Conservation (phyloP, 2,888 invertebrate genomes). For the Caenorhabditis becei region DNA sequence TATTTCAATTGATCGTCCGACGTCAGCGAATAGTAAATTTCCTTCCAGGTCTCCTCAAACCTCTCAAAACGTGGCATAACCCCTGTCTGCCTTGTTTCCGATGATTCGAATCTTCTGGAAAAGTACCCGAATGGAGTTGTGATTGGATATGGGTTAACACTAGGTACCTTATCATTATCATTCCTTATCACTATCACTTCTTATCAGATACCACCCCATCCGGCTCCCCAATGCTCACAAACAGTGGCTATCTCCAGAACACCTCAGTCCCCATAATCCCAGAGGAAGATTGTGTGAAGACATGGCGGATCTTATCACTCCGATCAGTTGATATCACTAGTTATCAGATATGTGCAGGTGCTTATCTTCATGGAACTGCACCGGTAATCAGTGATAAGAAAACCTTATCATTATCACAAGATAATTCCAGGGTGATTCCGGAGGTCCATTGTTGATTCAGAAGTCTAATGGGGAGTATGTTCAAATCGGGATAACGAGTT, state of each 20-base stretch:
- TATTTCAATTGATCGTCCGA: too few species aligned
- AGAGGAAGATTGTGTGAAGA: conserved; percentile 34
- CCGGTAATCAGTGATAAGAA: conserved; percentile 46
- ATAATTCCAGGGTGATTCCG: conserved; percentile 69
- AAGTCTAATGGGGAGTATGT: conserved; percentile 56
- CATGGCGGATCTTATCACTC: conserved; percentile 60
- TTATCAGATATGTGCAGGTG: conserved; percentile 68
- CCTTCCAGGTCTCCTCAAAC: conserved; percentile 38
- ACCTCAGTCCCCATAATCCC: conserved; percentile 64
- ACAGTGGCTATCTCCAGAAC: conserved; percentile 38
- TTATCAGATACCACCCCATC: background rate
- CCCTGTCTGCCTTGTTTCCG: conserved; percentile 59
- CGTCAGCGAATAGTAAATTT: too few species aligned
- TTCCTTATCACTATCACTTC: background rate
- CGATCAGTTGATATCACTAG: conserved; percentile 47
- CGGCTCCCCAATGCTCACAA: conserved; percentile 21
- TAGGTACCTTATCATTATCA: conserved; percentile 31
- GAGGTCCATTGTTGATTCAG: conserved; percentile 68
- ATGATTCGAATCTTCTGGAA: conserved; percentile 57
- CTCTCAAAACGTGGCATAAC: conserved; percentile 47
- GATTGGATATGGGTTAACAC: conserved; percentile 65
- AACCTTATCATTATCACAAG: background rate
- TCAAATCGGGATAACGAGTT: conserved; percentile 71
- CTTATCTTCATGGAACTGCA: conserved; percentile 69
- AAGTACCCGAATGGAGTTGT: conserved; percentile 56